phyloP scores from a whole-genome alignment of 2,113 vertebrate genomes.

The Hypocryptadius cinnamomeus region DNA sequence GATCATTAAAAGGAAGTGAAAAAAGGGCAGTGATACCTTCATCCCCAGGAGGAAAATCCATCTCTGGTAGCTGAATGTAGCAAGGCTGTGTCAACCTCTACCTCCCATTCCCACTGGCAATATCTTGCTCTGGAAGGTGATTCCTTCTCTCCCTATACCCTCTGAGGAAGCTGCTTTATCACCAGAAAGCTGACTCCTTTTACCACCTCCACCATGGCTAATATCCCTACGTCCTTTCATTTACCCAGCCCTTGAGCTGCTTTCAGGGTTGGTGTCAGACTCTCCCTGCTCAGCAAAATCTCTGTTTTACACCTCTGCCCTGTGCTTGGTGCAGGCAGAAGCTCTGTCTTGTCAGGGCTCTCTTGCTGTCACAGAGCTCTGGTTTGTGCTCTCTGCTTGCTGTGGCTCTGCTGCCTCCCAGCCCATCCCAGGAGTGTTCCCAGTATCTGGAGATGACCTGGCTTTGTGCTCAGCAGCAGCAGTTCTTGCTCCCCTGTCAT shows the following conservation, averaged over 20 bases:
- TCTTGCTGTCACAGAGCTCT: not conserved
- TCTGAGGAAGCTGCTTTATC: not conserved
- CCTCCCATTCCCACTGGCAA: rapidly evolving
- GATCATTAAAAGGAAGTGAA: constrained; percentile 3
- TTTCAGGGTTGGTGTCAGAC: not conserved
- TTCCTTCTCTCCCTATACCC: not conserved
- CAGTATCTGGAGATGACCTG: not conserved
- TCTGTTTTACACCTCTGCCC: not conserved
- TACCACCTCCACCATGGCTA: not conserved
- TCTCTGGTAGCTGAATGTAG: not conserved
- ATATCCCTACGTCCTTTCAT: not conserved
- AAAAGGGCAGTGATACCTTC: constrained; percentile 1
- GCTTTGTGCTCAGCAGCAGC: not conserved
- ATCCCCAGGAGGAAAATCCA: constrained; percentile 17
- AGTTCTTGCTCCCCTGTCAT: not conserved
- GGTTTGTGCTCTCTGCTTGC: not conserved
- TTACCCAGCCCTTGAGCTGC: not conserved
- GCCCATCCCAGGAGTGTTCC: not conserved
- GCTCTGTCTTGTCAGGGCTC: not conserved
- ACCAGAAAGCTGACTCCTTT: not conserved
- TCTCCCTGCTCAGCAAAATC: not conserved
- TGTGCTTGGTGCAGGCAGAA: not conserved
- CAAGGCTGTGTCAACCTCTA: not conserved
- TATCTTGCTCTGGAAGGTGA: not conserved
- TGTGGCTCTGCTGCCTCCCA: not conserved